Evolutionary conservation across 2,888 invertebrate genomes (phyloP), one percentile per base, ranked within the genome.

Genomic region (Heterodera filipjevi): DNA sequence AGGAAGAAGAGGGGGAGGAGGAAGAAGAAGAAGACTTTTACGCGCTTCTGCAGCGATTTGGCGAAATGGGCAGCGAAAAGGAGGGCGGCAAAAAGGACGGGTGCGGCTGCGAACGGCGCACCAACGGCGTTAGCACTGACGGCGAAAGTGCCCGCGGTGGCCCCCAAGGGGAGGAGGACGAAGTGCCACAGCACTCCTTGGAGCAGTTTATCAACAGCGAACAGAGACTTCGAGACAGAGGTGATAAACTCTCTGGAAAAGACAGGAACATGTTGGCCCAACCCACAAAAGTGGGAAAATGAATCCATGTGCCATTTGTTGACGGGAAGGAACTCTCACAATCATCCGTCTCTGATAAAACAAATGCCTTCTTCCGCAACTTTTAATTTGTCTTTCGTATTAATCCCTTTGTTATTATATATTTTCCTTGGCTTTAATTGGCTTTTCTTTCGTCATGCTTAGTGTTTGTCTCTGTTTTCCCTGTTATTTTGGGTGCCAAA

Each of bases 1-100:
- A 19, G 49, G 49, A 49, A 19, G 49, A 49, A 49, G 49, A 73
- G 30, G 27, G 22, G 22, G 68, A 35, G 32, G 68, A 76, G 66
- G 76, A 64, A 22, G 76, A 76, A n/a, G 76, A 76, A 66, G 66
- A 64, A 12, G 66, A 76, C 66, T 76, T 76, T 66, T 76, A 76
- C 66, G 76, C 64, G 68, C 27, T 66, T 35, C 27, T 76, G 35
- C 74, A 32, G 19, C 64, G 64, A 27, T 39, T 76, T 77, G 70
- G 59, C 75, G 74, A 53, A 74, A 6, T 46, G 19, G 35, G 39
- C 44, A 44, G 32, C 53, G 75, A 33, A 75, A 32, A 64, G 39
- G 64, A 77, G n/a, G 39, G 53, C 32, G 27, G 44, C 46, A 44
- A 19, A 16, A 71, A 5, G 46, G 53, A 39, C 5, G 46, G 44